A percentile compares a stretch with the other conserved stretches of the same genome.
phyloP scores from a whole-genome alignment of 2,113 vertebrate species.

The Actenoides hombroni region DNA sequence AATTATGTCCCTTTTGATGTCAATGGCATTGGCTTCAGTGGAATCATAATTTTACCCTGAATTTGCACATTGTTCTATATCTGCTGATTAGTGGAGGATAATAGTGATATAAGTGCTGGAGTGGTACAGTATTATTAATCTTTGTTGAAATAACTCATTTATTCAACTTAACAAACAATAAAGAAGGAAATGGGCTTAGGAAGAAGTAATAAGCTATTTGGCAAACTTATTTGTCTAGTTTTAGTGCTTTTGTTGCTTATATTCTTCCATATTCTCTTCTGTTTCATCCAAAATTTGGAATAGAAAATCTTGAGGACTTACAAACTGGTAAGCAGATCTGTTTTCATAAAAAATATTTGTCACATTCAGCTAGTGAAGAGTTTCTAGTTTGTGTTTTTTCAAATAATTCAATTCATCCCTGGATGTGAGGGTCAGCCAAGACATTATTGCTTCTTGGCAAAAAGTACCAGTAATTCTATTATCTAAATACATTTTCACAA shows the following conservation, averaged over 20 bases:
- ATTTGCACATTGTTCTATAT: neutral
- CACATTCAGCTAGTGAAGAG: neutral
- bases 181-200: neutral
- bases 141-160: neutral
- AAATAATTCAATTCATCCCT: neutral
- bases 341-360: neutral
- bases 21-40: neutral
- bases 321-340: neutral
- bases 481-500: neutral
- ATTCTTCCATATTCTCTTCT: neutral
- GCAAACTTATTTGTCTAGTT: neutral
- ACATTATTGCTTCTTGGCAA: neutral
- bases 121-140: neutral
- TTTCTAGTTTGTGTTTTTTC: neutral
- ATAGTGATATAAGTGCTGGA: neutral
- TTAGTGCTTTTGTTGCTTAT: neutral
- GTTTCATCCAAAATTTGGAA: neutral
- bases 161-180: neutral
- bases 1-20: neutral
- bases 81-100: neutral
- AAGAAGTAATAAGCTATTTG: neutral
- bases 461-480: neutral
- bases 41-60: neutral
- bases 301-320: neutral
- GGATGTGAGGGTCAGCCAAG: neutral